Evolutionary conservation across 64 coral and sea anemone species (phyloP), one percentile per base, ranked within the genome.

Genomic region (Montipora cactus): DNA sequence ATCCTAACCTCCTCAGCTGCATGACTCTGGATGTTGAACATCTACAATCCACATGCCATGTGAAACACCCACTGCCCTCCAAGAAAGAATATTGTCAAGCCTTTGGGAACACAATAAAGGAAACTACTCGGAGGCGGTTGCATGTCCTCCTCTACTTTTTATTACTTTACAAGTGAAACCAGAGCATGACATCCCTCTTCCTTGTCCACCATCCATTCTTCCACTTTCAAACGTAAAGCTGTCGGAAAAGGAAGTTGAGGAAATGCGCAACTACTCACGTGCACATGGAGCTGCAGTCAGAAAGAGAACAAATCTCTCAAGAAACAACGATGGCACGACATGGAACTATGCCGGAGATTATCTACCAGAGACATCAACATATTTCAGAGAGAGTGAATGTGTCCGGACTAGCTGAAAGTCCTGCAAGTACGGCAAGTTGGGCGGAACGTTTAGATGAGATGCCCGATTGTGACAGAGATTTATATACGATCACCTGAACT

Each of bases 211-310:
- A 55, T 55, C 1, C 52, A 55, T 55, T 55, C 52, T 1, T 78
- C 74, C 5, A 5, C 66, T 93, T n/a, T 10, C 69, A 66, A 16
- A 6, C 2, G 70, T 28, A 14, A 49, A 47, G 81, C 46, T 84
- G n/a, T 4, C 75, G 8, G 68, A 8, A 16, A 72, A 94, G 72
- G 59, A 4, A 16, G 87, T 82, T 11, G 45, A 89, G 70, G 18
- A 50, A 59, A 94, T 89, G 87, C 11, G 67, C 4, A 18, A 59
- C 10, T 94, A 72, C 28, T 1, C 86, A 28, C 83, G 22, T 19
- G 76, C 93, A 18, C 81, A 22, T 79, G 93, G 93, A 58, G 87
- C 87, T 52, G 87, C 87, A n/a, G 87, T 94, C 14, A 47, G 87
- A 16, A 87, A 94, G 37, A 75, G 69, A 88, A 49, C 81, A 37